Conservation (phyloP, 2,113 vertebrate species). For the Phasianus colchicus region DNA sequence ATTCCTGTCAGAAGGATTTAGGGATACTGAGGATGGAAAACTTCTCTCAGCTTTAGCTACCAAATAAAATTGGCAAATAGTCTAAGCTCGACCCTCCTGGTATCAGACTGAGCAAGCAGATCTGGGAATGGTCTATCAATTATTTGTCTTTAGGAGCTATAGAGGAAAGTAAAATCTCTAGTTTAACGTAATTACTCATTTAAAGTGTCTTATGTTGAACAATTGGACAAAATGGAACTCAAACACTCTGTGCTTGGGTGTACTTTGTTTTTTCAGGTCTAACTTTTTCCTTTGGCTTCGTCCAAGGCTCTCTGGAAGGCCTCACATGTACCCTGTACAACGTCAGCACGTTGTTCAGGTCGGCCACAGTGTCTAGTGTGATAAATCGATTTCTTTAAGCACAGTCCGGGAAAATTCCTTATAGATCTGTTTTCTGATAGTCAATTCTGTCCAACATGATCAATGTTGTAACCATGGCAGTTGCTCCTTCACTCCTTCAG, state of each 20-base stretch:
- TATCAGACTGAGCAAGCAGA: rapidly evolving
- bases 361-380: not conserved
- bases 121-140: not conserved
- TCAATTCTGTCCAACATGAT: not conserved
- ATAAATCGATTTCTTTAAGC: not conserved
- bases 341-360: not conserved
- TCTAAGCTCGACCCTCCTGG: not conserved
- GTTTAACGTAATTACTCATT: not conserved
- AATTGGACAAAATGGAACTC: not conserved
- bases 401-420: not conserved
- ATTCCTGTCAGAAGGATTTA: not conserved
- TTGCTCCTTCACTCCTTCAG: not conserved
- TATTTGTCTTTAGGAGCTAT: not conserved
- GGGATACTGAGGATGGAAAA: not conserved
- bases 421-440: not conserved
- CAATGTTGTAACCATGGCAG: not conserved
- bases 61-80: not conserved
- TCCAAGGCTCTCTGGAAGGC: not conserved
- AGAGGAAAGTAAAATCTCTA: not conserved
- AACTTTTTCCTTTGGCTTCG: not conserved
- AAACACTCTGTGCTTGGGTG: not conserved
- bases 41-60: not conserved
- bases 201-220: not conserved
- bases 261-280: not conserved
- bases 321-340: not conserved